Conservation (phyloP, 1,140 invertebrate species). For the Caenorhabditis briggsae region DNA sequence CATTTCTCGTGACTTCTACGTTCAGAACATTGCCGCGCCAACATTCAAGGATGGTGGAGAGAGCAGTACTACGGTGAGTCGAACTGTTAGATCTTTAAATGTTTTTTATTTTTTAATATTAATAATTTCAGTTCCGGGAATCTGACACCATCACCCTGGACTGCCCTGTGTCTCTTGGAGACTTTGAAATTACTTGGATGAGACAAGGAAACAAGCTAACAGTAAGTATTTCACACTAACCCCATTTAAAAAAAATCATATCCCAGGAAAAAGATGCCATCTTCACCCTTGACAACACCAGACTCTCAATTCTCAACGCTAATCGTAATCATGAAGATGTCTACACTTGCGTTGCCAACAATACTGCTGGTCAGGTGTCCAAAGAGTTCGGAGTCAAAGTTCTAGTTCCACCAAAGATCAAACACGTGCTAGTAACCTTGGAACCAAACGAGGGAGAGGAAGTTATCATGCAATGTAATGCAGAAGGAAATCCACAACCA, state of each 20-base stretch:
- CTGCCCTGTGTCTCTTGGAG: constrained; percentile 68
- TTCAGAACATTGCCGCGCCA: constrained; percentile 64
- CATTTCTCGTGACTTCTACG: constrained; percentile 73
- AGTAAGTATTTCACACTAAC: not conserved
- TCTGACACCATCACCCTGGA: constrained; percentile 71
- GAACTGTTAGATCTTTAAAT: not conserved
- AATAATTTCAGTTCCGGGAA: constrained; percentile 66
- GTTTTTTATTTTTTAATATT: not conserved
- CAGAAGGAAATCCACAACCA: constrained; percentile 68
- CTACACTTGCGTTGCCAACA: constrained; percentile 87
- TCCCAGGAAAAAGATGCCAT: constrained; percentile 41
- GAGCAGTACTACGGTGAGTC: constrained; percentile 52
- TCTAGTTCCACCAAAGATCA: constrained; percentile 68
- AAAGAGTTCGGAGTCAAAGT: constrained; percentile 81
- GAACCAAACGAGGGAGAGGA: constrained; percentile 83
- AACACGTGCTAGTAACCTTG: constrained; percentile 80
- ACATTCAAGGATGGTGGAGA: constrained; percentile 49
- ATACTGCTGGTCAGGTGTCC: constrained; percentile 84
- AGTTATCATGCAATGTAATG: constrained; percentile 79
- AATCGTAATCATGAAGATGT: constrained; percentile 85
- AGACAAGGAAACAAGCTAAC: constrained; percentile 59
- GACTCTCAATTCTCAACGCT: constrained; percentile 84
- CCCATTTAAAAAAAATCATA: not conserved
- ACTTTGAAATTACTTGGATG: constrained; percentile 70
- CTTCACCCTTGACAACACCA: constrained; percentile 67